These are phyloP conservation scores for Ceramica pisi DNA, from an alignment of 2,888 invertebrate species.

Conservation along the genomic window DNA sequence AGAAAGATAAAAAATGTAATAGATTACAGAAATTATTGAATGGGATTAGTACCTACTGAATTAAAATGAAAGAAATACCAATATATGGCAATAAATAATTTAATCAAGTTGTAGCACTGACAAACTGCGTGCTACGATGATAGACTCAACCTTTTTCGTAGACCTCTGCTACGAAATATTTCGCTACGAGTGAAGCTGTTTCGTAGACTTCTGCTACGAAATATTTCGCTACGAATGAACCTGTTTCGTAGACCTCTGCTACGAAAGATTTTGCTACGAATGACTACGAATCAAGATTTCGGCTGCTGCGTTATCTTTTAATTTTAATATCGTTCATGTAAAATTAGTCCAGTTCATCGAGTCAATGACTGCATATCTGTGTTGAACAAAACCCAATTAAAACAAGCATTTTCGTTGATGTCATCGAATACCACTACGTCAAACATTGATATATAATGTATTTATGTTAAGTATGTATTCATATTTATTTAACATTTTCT, in stretches of 20 bases:
- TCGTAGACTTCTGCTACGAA: constrained; percentile 20
- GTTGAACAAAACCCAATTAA: no score
- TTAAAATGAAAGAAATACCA: no score
- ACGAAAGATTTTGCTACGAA: constrained; percentile 27
- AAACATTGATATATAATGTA: neutral
- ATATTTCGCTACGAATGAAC: no score
- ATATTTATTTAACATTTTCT: no score
- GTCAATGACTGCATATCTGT: no score
- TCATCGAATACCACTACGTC: neutral
- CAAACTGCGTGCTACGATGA: constrained; percentile 8
- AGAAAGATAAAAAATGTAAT: no score
- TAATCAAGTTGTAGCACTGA: neutral
- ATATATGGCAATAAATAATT: no score
- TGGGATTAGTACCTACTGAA: no score
- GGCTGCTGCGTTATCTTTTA: neutral
- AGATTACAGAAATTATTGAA: no score
- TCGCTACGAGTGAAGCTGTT: no score
- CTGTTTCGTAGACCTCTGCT: constrained; percentile 17
- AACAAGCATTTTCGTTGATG: no score
- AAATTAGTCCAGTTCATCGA: neutral
- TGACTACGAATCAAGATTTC: constrained; percentile 6
- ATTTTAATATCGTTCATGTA: neutral
- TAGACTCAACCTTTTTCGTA: neutral
- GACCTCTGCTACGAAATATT: constrained; percentile 16
- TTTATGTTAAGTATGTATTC: no score